Percentiles rank a stretch among this genome's conserved stretches.
phyloP scores from a whole-genome alignment of 2,113 vertebrate species.

The Cheilinus undulatus region DNA sequence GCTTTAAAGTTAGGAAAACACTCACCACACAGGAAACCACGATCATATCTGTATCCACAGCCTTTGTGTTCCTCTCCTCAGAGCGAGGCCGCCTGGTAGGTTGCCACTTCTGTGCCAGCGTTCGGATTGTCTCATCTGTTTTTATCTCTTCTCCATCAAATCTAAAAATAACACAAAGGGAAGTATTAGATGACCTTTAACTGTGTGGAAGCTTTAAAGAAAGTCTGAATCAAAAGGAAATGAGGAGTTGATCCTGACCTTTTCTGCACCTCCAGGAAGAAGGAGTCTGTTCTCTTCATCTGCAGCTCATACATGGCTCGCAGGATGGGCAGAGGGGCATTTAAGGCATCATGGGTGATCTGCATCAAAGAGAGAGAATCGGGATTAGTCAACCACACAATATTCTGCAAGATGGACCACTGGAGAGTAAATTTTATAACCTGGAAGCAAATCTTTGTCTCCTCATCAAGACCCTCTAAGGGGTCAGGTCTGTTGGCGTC shows the following conservation, averaged over 20 bases:
- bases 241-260: slow-evolving; percentile 81
- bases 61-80: slow-evolving; percentile 91
- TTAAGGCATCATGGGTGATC: slow-evolving; percentile 97
- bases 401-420: neutral
- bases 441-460: slow-evolving; percentile 97
- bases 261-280: slow-evolving; percentile 96
- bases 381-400: neutral
- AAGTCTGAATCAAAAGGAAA: neutral
- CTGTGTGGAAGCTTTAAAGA: neutral
- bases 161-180: slow-evolving; percentile 70
- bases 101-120: slow-evolving; percentile 95
- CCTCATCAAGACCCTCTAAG: slow-evolving; percentile 94
- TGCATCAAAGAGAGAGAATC: slow-evolving; percentile 56
- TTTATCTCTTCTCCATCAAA: slow-evolving; percentile 95
- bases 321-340: slow-evolving; percentile 93
- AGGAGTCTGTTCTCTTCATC: slow-evolving; percentile 95
- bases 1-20: too few species aligned
- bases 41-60: slow-evolving; percentile 96
- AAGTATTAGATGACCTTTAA: neutral
- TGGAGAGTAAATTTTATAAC: slow-evolving; percentile 73
- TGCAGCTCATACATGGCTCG: slow-evolving; percentile 96
- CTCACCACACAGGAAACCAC: slow-evolving; percentile 91
- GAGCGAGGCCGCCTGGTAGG: slow-evolving; percentile 85
- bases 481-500: slow-evolving; percentile 90
- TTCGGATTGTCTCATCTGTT: slow-evolving; percentile 92